Percentiles rank a stretch among this genome's conserved stretches.
phyloP scores from a whole-genome alignment of 1,140 invertebrate genomes.

The Psilanteris sp. region DNA sequence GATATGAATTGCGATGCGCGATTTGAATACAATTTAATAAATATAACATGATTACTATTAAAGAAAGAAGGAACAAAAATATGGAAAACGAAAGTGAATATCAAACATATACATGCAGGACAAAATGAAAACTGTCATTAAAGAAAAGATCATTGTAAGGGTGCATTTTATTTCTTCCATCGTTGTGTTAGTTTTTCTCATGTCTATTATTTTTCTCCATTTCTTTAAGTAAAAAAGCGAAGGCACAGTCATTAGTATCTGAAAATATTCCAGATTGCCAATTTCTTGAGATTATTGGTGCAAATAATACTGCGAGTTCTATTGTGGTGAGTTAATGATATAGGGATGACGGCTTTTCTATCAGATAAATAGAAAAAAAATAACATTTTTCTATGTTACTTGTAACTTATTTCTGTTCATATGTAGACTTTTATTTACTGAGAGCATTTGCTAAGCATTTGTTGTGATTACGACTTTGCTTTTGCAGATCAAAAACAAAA shows the following conservation, averaged over 20 bases:
- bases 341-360: slow-evolving; percentile 15
- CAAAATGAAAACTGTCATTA: slow-evolving; percentile 22
- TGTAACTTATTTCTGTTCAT: slow-evolving; percentile 18
- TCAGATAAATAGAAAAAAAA: slow-evolving; percentile 36
- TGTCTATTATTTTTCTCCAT: slow-evolving; percentile 30
- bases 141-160: slow-evolving; percentile 8
- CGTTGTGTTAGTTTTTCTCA: slow-evolving; percentile 2
- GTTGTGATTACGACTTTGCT: slow-evolving; percentile 5
- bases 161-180: slow-evolving; percentile 3
- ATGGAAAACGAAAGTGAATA: too few species aligned
- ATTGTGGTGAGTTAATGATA: slow-evolving; percentile 37
- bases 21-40: slow-evolving; percentile 23
- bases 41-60: slow-evolving; percentile 35
- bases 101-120: slow-evolving; percentile 23
- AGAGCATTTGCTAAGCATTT: slow-evolving; percentile 11
- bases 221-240: slow-evolving; percentile 60
- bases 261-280: slow-evolving; percentile 56
- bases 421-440: slow-evolving; percentile 1
- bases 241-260: slow-evolving; percentile 63
- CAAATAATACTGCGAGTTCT: slow-evolving; percentile 73
- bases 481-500: too few species aligned
- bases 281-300: slow-evolving; percentile 59
- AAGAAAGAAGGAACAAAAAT: not conserved
- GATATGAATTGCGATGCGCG: slow-evolving; percentile 19
- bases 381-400: not conserved